Percentiles rank a stretch among this genome's conserved stretches.
These are phyloP conservation scores for Lacerta agilis DNA, from an alignment of 2,797 vertebrate species.

Conservation along the genomic window DNA sequence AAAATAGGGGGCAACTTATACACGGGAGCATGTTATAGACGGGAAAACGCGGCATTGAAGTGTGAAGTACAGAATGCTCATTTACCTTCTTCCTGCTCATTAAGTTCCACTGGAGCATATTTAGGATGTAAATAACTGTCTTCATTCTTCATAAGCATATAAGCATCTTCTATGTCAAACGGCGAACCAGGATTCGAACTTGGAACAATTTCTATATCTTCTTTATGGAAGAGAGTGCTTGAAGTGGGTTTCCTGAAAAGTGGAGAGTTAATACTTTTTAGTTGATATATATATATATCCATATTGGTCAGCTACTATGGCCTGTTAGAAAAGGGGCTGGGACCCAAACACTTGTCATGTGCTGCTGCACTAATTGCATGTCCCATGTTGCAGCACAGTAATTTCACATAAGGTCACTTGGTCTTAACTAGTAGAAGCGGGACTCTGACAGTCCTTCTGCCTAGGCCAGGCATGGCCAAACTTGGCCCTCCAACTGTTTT, in stretches of 20 bases:
- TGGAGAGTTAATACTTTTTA: conserved; percentile 41
- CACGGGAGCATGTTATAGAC: too few relatives aligned
- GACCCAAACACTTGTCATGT: background rate
- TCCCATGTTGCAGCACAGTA: background rate
- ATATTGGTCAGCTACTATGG: background rate
- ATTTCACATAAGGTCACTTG: background rate
- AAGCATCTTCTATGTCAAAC: conserved; percentile 50
- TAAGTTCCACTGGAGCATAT: conserved; percentile 47
- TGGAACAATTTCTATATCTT: conserved; percentile 74
- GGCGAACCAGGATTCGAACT: conserved; percentile 81
- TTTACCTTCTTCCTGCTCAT: conserved; percentile 66
- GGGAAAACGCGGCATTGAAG: too few relatives aligned
- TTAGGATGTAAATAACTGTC: conserved; percentile 29
- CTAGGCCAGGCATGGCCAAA: background rate
- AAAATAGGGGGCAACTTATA: too few relatives aligned
- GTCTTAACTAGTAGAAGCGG: background rate
- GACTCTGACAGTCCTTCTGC: too few relatives aligned
- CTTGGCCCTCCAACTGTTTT: too few relatives aligned
- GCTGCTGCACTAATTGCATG: background rate
- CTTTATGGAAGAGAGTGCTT: conserved; percentile 31
- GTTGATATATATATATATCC: too few relatives aligned
- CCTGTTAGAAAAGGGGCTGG: background rate
- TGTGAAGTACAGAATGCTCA: background rate
- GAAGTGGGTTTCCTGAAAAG: conserved; percentile 63
- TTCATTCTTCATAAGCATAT: conserved; percentile 3